Evolutionary conservation across 2,888 invertebrate genomes (phyloP), one percentile per base, ranked within the genome.

Genomic region (Spicauda simplicius): DNA sequence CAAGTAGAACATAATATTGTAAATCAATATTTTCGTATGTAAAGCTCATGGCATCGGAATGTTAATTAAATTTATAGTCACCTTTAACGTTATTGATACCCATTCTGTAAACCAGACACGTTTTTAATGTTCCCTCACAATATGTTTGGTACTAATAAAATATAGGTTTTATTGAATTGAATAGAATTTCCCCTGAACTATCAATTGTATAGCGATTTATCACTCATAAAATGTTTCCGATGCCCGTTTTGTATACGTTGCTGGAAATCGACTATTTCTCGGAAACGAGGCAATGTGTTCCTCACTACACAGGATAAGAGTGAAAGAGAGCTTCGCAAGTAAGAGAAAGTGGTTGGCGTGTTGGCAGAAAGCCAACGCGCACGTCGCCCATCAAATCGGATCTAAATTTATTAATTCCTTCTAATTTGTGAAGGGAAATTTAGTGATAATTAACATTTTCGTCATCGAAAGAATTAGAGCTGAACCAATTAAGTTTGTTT

Each of bases 211-310:
- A 78, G 78, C 81, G 82, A 88, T 87, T 86, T 85, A 86, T 85
- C 84, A 84, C 82, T 86, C 82, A 87, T 87, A 88, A 86, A 87
- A 85, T 86, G 87, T 87, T 87, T 88, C 86, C 86, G 85, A 84
- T 82, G 82, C 81, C 84, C 81, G 82, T 83, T 74, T 80, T 78
- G 78, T 80, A 80, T 83, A 81, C 80, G 82, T 82, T 80, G 79
- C 73, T 86, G 82, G 86, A 86, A 87, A 85, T 84, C 84, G 84
- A 79, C 85, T 82, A 86, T 86, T 87, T 88, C 88, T 87, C 83
- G 85, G 88, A 88, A 90, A 85, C 82, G 76, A 83, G 82, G 86
- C 86, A 88, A 88, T 90, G 87, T 85, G 86, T 83, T 80, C 81
- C 81, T 79, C 80, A 80, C 81, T 84, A 70, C 70, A 72, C 68